Conservation (phyloP, 2,113 vertebrate genomes). For the Oreochromis niloticus region DNA sequence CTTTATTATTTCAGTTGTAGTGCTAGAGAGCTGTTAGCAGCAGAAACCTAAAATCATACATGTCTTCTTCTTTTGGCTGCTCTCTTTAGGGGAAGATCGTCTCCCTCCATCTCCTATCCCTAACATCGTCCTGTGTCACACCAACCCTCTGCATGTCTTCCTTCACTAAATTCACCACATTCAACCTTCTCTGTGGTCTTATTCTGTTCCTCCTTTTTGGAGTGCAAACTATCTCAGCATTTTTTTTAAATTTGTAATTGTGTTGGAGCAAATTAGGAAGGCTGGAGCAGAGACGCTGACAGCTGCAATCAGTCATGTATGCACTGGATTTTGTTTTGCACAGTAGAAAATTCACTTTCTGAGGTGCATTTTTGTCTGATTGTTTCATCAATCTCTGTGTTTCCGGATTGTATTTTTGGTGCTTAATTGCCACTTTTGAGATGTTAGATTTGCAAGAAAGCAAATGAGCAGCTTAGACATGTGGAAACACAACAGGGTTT, state of each 20-base stretch:
- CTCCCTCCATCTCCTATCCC: not conserved
- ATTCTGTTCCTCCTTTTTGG: not conserved
- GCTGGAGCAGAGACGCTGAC: not conserved
- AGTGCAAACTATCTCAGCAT: not conserved
- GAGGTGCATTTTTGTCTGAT: not conserved
- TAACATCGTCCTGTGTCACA: not conserved
- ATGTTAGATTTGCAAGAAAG: not conserved
- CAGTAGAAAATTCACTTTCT: not conserved
- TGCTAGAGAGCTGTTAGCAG: not conserved
- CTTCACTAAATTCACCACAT: not conserved
- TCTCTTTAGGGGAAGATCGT: not conserved
- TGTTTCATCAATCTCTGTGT: not conserved
- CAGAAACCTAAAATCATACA: not conserved
- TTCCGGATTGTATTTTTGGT: not conserved
- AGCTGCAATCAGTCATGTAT: not conserved
- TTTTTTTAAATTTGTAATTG: rapidly evolving
- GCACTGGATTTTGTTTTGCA: not conserved
- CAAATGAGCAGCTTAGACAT: not conserved
- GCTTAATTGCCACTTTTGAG: not conserved
- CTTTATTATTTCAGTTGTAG: not conserved
- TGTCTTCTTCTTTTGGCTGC: not conserved
- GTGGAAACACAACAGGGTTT: not conserved
- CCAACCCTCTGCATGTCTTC: not conserved
- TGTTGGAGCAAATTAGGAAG: not conserved
- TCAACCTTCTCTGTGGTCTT: not conserved